Base-by-base conservation (phyloP, 2,113 vertebrate species). In the Actenoides hombroni region DNA sequence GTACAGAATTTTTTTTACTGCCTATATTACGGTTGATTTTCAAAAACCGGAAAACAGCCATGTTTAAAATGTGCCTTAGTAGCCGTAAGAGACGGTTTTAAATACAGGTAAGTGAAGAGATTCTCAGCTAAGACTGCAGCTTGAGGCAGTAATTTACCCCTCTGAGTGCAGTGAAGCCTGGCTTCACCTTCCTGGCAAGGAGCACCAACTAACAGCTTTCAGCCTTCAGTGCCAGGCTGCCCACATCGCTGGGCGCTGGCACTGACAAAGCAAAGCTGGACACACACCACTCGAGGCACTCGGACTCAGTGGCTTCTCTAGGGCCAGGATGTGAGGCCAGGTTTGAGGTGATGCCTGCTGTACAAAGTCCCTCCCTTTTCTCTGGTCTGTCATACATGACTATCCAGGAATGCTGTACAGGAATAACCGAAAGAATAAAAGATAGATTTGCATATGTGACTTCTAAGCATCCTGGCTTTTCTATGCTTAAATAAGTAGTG, bases 171-270 rank as follows among this genome's bases (percentile, higher is more conserved):
- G 48, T 2, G 18, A 71, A 80, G 65, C 42, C 56, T 2, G 4
- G 11, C 77, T 65, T 77, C 64, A 64, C 54, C 61, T 56, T 49
- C 33, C 15, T 33, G 24, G 48, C 0, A 2, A 48, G 0, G 10
- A 54, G 17, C 61, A 78, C 24, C 60, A 20, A 19, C 46, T 26
- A 18, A 4, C 57, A 77, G 42, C 17, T 29, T 18, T 20, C 39
- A 28, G 53, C 7, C n/a, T 33, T 19, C 0, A 5, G n/a, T 53
- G 65, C 67, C 85, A n/a, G 61, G 15, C 31, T 74, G 56, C 16
- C 65, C 1, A 1, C 11, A 1, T 3, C 1, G 1, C 81, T 21
- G 9, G 0, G 67, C 0, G 0, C 23, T 31, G 67, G 49, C 68
- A 44, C 59, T 2, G 19, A 1, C 2, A 6, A 29, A 26, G 54